Conservation (phyloP, 2,888 invertebrate species). For the Physocephala rufipes region DNA sequence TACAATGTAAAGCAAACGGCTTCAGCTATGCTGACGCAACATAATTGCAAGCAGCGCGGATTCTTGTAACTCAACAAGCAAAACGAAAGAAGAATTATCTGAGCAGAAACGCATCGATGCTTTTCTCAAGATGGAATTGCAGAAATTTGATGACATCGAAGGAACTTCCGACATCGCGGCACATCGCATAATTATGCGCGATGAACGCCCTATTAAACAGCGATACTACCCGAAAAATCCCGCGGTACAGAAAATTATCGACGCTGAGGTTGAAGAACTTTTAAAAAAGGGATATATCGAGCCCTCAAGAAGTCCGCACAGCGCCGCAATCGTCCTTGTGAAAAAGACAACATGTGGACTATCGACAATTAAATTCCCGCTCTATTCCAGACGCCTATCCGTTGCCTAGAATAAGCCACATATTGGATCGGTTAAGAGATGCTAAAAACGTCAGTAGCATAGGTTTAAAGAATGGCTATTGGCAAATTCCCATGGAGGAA, state of each 20-base stretch:
- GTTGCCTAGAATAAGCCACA: conserved; percentile 19
- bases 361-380: conserved; percentile 24
- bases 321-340: conserved; percentile 30
- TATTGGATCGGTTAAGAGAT: conserved; percentile 28
- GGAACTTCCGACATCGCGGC: background rate
- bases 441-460: too few relatives aligned
- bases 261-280: conserved; percentile 34
- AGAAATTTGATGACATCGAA: background rate
- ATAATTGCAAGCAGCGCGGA: background rate
- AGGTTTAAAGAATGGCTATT: too few relatives aligned
- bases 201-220: conserved; percentile 26
- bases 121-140: background rate
- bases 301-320: conserved; percentile 36
- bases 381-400: conserved; percentile 36
- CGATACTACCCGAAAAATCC: conserved; percentile 37
- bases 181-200: conserved; percentile 22
- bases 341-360: conserved; percentile 37
- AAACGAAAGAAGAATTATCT: background rate
- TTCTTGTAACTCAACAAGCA: background rate
- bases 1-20: background rate
- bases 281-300: conserved; percentile 24
- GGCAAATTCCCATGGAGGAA: conserved; percentile 29
- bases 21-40: background rate
- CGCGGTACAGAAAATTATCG: conserved; percentile 28
- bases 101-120: background rate